These are phyloP conservation scores for Geophilus truncorum DNA, from an alignment of 2,888 invertebrate genomes.

Conservation along the genomic window DNA sequence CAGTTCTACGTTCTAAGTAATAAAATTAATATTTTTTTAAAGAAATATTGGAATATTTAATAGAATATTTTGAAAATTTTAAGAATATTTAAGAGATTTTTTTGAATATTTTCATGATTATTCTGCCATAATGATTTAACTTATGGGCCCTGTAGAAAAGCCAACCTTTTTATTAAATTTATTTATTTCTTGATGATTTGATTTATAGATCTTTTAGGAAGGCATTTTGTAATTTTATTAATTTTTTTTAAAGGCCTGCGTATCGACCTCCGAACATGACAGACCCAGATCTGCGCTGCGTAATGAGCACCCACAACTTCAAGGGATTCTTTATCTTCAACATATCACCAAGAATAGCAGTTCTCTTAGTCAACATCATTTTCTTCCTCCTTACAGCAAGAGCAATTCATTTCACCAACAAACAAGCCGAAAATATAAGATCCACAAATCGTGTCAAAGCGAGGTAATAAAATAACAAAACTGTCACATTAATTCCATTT, in stretches of 20 bases:
- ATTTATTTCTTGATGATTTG: too few relatives aligned
- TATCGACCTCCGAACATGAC: background rate
- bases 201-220: background rate
- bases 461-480: background rate
- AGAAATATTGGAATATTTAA: too few relatives aligned
- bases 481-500: background rate
- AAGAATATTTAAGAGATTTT: too few relatives aligned
- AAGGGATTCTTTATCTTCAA: slow-evolving; percentile 23
- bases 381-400: slow-evolving; percentile 5
- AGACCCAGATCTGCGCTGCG: slow-evolving; percentile 17
- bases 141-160: too few relatives aligned
- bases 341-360: background rate
- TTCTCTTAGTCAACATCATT: background rate
- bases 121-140: too few relatives aligned
- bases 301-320: slow-evolving; percentile 5
- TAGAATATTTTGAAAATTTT: too few relatives aligned
- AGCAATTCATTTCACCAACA: background rate
- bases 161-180: too few relatives aligned
- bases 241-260: background rate
- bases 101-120: too few relatives aligned
- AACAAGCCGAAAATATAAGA: background rate
- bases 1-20: too few relatives aligned
- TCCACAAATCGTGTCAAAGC: background rate
- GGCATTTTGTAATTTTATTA: too few relatives aligned
- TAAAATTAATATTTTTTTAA: too few relatives aligned